Evolutionary conservation across 2,797 vertebrate species (phyloP).

Genomic region (Geotria australis): DNA sequence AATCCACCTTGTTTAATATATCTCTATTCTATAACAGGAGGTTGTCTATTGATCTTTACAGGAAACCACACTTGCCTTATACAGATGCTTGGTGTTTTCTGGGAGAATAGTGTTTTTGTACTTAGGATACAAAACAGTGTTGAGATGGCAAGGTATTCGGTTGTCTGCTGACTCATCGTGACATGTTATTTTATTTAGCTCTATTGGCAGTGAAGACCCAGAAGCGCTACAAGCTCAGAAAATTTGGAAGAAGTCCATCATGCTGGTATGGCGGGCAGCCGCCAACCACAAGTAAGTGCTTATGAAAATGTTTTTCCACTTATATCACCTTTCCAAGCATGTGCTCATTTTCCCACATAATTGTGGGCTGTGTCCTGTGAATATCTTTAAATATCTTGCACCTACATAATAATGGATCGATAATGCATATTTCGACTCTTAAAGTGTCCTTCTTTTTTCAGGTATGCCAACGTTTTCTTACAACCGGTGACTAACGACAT

Average conservation of each 20-base stretch:
- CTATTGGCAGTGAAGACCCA: slow-evolving; percentile 76
- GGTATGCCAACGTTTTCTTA: slow-evolving; percentile 87
- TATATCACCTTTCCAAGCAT: background rate
- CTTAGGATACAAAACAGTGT: too few relatives aligned
- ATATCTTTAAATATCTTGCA: background rate
- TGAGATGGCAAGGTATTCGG: too few relatives aligned
- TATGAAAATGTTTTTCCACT: background rate
- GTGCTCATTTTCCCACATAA: background rate
- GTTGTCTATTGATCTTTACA: too few relatives aligned
- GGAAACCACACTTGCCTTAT: too few relatives aligned
- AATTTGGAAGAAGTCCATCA: slow-evolving; percentile 97
- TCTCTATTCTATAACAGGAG: too few relatives aligned
- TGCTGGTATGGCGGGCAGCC: slow-evolving; percentile 90
- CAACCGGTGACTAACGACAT: slow-evolving; percentile 94
- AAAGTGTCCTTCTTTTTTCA: slow-evolving; percentile 6
- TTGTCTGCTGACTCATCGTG: too few relatives aligned
- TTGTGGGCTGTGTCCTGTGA: background rate
- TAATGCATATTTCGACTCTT: background rate
- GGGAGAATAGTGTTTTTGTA: too few relatives aligned
- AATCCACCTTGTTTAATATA: too few relatives aligned
- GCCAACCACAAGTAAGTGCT: slow-evolving; percentile 66
- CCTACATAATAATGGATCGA: background rate
- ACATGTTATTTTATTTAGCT: slow-evolving; percentile 14
- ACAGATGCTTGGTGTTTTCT: too few relatives aligned
- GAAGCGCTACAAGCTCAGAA: slow-evolving; percentile 92